Conservation (phyloP, 2,113 vertebrate genomes). For the Cynopterus brachyotis region DNA sequence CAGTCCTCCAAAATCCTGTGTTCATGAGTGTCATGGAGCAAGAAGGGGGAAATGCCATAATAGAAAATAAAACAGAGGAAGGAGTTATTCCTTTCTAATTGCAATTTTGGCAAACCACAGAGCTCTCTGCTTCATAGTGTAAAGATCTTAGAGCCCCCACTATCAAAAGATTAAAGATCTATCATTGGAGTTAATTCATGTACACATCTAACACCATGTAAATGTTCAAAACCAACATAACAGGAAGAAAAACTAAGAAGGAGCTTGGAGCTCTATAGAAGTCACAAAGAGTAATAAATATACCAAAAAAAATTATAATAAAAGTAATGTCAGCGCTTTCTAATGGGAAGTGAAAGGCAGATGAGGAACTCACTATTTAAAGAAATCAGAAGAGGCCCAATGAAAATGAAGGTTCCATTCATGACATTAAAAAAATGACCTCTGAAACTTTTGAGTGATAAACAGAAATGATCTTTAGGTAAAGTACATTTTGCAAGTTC, state of each 20-base stretch:
- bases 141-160: neutral
- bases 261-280: neutral
- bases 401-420: neutral
- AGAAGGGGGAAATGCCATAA: neutral
- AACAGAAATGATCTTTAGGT: neutral
- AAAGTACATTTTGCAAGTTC: neutral
- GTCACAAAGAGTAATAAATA: neutral
- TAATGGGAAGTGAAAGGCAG: constrained; percentile 61
- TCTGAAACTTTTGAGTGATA: neutral
- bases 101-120: constrained; percentile 29
- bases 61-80: neutral
- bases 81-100: neutral
- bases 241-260: constrained; percentile 52
- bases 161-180: neutral
- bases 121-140: neutral
- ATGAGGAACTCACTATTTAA: constrained; percentile 43
- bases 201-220: neutral
- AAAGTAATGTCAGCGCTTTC: constrained; percentile 63
- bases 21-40: neutral
- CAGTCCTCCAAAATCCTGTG: neutral
- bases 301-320: constrained; percentile 6
- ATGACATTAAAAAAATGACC: neutral
- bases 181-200: neutral
- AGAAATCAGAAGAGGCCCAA: constrained; percentile 20
- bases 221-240: constrained; percentile 44